Evolutionary conservation across 2,888 invertebrate genomes (phyloP).

Genomic region (Drosophila maculinotata): DNA sequence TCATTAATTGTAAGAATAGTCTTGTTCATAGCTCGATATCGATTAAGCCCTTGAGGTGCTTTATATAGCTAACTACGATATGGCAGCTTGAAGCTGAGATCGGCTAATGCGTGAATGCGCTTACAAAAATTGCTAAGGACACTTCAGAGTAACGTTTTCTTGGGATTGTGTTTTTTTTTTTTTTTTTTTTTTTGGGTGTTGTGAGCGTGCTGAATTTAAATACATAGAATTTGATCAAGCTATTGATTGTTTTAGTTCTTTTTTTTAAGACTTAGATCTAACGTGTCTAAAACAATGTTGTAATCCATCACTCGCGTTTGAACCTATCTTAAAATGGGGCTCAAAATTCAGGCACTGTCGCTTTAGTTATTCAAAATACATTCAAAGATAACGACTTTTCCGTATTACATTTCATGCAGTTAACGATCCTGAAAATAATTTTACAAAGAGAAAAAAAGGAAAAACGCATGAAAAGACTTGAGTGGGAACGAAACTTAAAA

Average conservation of each 20-base stretch:
- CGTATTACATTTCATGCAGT: conserved; percentile 84
- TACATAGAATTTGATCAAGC: conserved; percentile 15
- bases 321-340: conserved; percentile 45
- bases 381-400: conserved; percentile 82
- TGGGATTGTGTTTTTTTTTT: background rate
- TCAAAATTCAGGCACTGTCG: conserved; percentile 59
- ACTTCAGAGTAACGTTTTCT: conserved; percentile 68
- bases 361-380: conserved; percentile 72
- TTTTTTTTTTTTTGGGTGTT: conserved; percentile 1
- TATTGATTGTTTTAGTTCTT: conserved; percentile 23
- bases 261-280: conserved; percentile 18
- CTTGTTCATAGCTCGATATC: conserved; percentile 34
- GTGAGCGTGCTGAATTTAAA: conserved; percentile 37
- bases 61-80: conserved; percentile 13
- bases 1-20: conserved; percentile 27
- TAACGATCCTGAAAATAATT: conserved; percentile 82
- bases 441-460: conserved; percentile 44
- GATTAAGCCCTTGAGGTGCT: conserved; percentile 27
- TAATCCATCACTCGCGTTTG: conserved; percentile 37
- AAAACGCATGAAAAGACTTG: conserved; percentile 41
- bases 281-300: conserved; percentile 20
- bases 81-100: conserved; percentile 59
- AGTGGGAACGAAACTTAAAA: conserved; percentile 24
- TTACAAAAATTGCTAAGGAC: conserved; percentile 62
- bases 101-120: conserved; percentile 24